A percentile compares a stretch with the other conserved stretches of the same genome.
phyloP scores from a whole-genome alignment of 2,797 vertebrate genomes.

The Taeniopygia guttata region DNA sequence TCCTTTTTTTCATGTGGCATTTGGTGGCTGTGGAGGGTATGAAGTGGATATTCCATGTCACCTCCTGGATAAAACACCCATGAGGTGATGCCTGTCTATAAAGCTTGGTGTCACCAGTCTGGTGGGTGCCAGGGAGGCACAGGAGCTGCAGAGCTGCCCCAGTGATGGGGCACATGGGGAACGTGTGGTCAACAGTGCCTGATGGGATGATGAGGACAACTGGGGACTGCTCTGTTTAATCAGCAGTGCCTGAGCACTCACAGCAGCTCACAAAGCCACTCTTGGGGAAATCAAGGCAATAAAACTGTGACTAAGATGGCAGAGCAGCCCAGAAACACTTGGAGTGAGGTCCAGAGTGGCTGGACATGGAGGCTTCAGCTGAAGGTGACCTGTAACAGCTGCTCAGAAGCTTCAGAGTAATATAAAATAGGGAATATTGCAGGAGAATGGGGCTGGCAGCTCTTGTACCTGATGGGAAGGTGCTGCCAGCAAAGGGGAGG shows the following conservation, averaged over 20 bases:
- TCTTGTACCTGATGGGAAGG: neutral
- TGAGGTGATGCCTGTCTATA: neutral
- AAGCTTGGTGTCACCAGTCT: neutral
- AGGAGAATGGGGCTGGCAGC: neutral
- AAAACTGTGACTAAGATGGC: neutral
- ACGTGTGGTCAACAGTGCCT: neutral
- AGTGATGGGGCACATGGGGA: accelerated
- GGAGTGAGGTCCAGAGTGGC: accelerated
- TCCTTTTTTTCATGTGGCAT: neutral
- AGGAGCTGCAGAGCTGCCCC: neutral
- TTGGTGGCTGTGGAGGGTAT: neutral
- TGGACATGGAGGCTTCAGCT: neutral
- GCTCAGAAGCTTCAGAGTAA: neutral
- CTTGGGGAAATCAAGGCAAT: neutral
- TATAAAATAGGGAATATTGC: neutral
- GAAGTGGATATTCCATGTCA: neutral
- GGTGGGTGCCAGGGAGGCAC: neutral
- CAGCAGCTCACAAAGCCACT: neutral
- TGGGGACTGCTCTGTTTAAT: neutral
- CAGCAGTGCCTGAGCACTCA: neutral
- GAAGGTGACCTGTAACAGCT: neutral
- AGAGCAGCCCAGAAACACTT: neutral
- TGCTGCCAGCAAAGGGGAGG: neutral
- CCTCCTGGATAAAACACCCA: neutral
- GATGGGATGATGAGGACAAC: neutral